Evolutionary conservation across 2,888 invertebrate species (phyloP).

Genomic region (Xylocampa areola): DNA sequence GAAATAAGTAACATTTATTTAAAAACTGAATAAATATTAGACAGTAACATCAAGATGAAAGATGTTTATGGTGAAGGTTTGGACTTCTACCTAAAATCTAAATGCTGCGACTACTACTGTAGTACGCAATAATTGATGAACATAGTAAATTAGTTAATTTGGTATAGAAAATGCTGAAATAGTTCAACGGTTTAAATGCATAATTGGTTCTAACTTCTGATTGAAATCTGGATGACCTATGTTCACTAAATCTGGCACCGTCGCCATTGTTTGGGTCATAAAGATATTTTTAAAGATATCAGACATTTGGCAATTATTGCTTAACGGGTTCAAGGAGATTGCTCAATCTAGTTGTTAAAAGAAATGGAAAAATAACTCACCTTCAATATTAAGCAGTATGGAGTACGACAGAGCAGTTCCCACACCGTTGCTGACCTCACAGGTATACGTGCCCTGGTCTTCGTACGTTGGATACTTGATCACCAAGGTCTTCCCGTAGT

Average conservation of each 20-base stretch:
- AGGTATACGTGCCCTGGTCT: conserved; percentile 97
- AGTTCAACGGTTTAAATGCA: conserved; percentile 1
- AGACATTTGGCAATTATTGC: too few relatives aligned
- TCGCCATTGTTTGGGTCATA: neutral
- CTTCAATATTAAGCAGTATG: conserved; percentile 93
- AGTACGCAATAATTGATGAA: too few relatives aligned
- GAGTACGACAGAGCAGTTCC: conserved; percentile 96
- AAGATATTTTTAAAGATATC: neutral
- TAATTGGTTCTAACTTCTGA: neutral
- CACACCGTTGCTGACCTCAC: conserved; percentile 97
- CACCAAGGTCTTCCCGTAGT: conserved; percentile 98
- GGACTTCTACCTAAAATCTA: too few relatives aligned
- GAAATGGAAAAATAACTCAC: conserved; percentile 80
- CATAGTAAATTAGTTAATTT: neutral
- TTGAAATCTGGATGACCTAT: neutral
- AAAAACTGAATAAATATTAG: too few relatives aligned
- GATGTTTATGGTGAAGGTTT: too few relatives aligned
- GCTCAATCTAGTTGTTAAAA: too few relatives aligned
- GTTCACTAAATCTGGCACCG: neutral
- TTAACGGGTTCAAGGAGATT: too few relatives aligned
- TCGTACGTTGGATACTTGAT: conserved; percentile 96
- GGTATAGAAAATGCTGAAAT: neutral
- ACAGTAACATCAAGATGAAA: too few relatives aligned
- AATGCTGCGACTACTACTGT: too few relatives aligned
- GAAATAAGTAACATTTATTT: too few relatives aligned